Base-by-base conservation (phyloP, 1,140 invertebrate genomes). In the Stegodyphus dumicola region DNA sequence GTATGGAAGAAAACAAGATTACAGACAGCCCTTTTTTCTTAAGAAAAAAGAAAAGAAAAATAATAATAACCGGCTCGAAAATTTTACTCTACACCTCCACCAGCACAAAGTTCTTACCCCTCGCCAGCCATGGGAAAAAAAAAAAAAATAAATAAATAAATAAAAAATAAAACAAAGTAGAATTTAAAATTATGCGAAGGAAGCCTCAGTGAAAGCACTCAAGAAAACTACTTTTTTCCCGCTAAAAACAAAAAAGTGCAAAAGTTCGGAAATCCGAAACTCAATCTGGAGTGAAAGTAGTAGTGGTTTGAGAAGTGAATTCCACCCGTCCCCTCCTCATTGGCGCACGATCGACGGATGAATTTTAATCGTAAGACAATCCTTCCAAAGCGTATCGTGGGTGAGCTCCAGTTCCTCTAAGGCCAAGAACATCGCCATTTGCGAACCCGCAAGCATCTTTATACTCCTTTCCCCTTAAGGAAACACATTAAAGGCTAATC, bases 351-450 rank as follows among this genome's bases (percentile, higher is more conserved):
- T 83, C 80, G 80, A 66, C 60, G 56, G 69, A 83, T 83, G 80
- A 83, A 83, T 83, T 83, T 83, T 83, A 83, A 83, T 83, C 80
- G 80, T 66, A 83, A 83, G 60, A 83, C 80, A 83, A 83, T 83
- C 80, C 80, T 66, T 53, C 80, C 56, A 18, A 6, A 9, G 80
- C 9, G 80, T 52, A 66, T 75, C 56, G 48, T 7, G 15, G 15
- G 33, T 18, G 48, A 11, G 51, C 17, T 83, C 17, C 49, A 13
- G 33, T 51, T 48, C 33, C 3, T 51, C 33, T 71, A 56, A 56
- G 49, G 33, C 33, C n/a, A 33, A 33, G 33, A 33, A 33, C 33
- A 33, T 33, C 33, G 33, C 33, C 33, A 33, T 33, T 33, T 33
- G 33, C 33, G 33, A 33, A 33, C 3, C 3, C 33, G 33, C 33